These are phyloP conservation scores for Lobophora halterata DNA, from an alignment of 2,888 invertebrate species.

Conservation along the genomic window DNA sequence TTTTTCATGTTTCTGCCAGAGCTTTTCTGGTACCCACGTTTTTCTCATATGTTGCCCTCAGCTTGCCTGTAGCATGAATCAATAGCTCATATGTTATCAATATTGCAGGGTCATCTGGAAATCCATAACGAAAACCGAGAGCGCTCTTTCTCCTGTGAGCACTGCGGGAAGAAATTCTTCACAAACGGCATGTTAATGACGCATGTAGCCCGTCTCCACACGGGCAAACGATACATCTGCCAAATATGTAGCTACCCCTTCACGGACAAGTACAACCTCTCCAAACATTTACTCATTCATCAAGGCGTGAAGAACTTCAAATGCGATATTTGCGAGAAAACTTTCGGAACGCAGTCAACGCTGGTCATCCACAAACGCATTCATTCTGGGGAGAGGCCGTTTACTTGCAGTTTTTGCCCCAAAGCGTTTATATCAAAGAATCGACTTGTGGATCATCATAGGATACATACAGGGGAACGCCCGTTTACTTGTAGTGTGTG, in stretches of 20 bases:
- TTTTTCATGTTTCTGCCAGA: no score
- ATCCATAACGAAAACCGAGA: constrained; percentile 65
- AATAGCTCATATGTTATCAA: neutral
- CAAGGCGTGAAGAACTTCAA: constrained; percentile 62
- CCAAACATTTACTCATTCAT: constrained; percentile 63
- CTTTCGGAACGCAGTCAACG: constrained; percentile 52
- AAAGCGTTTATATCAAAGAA: constrained; percentile 65
- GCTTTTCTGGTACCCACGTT: no score
- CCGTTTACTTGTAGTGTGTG: constrained; percentile 66
- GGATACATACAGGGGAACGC: constrained; percentile 69
- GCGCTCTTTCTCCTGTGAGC: constrained; percentile 58
- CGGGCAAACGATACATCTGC: constrained; percentile 61
- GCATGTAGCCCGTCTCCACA: constrained; percentile 57
- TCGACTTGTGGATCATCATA: constrained; percentile 59
- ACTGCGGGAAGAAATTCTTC: constrained; percentile 70
- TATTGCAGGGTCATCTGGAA: constrained; percentile 60
- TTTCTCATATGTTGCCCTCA: no score
- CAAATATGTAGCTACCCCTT: constrained; percentile 64
- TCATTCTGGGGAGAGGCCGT: constrained; percentile 70
- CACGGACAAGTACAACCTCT: constrained; percentile 63
- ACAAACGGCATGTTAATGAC: constrained; percentile 54
- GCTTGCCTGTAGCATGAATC: no score
- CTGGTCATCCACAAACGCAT: constrained; percentile 63
- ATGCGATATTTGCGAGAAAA: constrained; percentile 66
- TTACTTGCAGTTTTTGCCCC: constrained; percentile 53